Evolutionary conservation across 2,888 invertebrate genomes (phyloP).

Genomic region (Scaptomyza parva): DNA sequence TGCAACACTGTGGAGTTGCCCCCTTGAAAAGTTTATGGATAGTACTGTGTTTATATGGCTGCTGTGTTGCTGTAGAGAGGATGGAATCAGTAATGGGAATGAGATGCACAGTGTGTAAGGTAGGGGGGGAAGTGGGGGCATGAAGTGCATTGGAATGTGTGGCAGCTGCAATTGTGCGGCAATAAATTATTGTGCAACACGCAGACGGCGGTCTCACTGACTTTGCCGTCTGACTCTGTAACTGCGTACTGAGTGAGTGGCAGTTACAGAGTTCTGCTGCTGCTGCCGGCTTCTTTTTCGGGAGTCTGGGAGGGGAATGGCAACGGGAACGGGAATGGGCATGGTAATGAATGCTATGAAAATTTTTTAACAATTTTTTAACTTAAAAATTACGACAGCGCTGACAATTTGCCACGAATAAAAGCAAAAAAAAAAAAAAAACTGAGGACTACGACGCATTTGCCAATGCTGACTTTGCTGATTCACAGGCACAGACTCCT

Average conservation of each 20-base stretch:
- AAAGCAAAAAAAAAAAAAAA: slow-evolving; percentile 29
- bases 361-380: slow-evolving; percentile 79
- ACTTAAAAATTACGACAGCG: slow-evolving; percentile 81
- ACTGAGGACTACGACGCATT: background rate
- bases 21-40: slow-evolving; percentile 11
- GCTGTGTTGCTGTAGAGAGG: slow-evolving; percentile 10
- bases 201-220: slow-evolving; percentile 60
- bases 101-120: background rate
- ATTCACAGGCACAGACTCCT: slow-evolving; percentile 47
- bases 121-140: slow-evolving; percentile 9
- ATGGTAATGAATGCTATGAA: slow-evolving; percentile 78
- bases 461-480: slow-evolving; percentile 45
- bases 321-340: slow-evolving; percentile 15
- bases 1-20: too few relatives aligned
- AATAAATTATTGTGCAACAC: slow-evolving; percentile 82
- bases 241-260: slow-evolving; percentile 39
- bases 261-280: slow-evolving; percentile 20
- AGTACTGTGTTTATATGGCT: slow-evolving; percentile 28
- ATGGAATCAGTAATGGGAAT: slow-evolving; percentile 3
- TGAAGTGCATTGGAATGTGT: slow-evolving; percentile 79
- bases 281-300: too few relatives aligned
- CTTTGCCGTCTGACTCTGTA: slow-evolving; percentile 19
- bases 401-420: slow-evolving; percentile 73
- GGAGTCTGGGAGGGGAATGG: slow-evolving; percentile 19
- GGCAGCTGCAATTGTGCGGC: slow-evolving; percentile 79